A percentile compares a stretch with the other conserved stretches of the same genome.
Conservation (phyloP, 2,113 vertebrate genomes). For the Colossoma macropomum region DNA sequence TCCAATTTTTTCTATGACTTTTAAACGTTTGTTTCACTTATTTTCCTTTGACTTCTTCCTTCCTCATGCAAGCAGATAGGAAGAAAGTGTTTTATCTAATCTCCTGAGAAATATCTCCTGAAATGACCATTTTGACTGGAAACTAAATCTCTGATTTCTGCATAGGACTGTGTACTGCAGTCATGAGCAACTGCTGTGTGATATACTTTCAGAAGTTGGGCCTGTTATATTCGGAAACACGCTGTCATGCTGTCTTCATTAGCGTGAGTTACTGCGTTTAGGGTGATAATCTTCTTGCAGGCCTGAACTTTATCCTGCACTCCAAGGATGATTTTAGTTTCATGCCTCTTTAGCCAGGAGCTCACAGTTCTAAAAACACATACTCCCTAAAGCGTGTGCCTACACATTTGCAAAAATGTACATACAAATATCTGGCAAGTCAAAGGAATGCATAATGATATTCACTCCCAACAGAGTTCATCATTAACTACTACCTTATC, state of each 20-base stretch:
- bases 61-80: too few species aligned
- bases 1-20: too few species aligned
- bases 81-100: too few species aligned
- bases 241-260: background rate
- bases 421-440: background rate
- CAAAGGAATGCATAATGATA: background rate
- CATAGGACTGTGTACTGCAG: background rate
- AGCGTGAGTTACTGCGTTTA: background rate
- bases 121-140: too few species aligned
- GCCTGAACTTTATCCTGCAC: background rate
- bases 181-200: too few species aligned
- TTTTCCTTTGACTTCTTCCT: too few species aligned
- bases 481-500: background rate
- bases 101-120: too few species aligned
- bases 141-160: background rate
- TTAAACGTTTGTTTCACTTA: too few species aligned
- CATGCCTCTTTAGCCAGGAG: background rate
- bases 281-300: background rate
- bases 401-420: background rate
- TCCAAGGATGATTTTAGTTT: background rate
- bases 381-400: background rate
- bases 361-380: background rate
- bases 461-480: background rate
- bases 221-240: background rate
- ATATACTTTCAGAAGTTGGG: background rate